These are phyloP conservation scores for Morinoia aosen DNA, from an alignment of 2,888 invertebrate species.

Conservation along the genomic window DNA sequence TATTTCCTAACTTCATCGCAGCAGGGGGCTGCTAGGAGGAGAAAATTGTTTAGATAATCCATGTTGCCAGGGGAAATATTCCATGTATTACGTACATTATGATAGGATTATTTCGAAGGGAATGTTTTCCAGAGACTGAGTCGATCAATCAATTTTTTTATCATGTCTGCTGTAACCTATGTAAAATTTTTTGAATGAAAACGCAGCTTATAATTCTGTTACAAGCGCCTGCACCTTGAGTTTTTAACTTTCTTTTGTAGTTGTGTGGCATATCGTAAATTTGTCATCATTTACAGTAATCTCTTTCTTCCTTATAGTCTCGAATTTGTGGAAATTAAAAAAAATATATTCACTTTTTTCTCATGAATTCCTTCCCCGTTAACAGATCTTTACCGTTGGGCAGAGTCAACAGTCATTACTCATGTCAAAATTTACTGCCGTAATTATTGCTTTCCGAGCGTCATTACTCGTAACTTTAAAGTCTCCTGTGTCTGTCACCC, in stretches of 20 bases:
- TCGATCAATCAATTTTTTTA: too few relatives aligned
- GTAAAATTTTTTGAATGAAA: too few relatives aligned
- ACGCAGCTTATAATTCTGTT: too few relatives aligned
- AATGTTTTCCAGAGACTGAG: too few relatives aligned
- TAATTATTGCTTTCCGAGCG: not conserved
- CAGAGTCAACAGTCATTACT: not conserved
- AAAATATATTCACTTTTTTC: not conserved
- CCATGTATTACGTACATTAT: too few relatives aligned
- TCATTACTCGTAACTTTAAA: not conserved
- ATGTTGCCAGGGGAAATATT: too few relatives aligned
- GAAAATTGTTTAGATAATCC: too few relatives aligned
- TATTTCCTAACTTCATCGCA: too few relatives aligned
- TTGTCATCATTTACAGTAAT: not conserved
- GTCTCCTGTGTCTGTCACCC: not conserved
- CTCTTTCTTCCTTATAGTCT: not conserved
- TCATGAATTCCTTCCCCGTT: not conserved
- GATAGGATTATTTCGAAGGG: too few relatives aligned
- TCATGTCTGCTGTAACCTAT: too few relatives aligned
- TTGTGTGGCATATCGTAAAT: not conserved
- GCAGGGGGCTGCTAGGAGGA: too few relatives aligned
- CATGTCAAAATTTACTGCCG: not conserved
- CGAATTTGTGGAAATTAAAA: not conserved
- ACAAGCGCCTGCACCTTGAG: too few relatives aligned
- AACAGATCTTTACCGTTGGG: not conserved
- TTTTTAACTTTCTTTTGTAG: not conserved